Conservation (phyloP, 2,797 vertebrate genomes). For the Eulemur albifrons region DNA sequence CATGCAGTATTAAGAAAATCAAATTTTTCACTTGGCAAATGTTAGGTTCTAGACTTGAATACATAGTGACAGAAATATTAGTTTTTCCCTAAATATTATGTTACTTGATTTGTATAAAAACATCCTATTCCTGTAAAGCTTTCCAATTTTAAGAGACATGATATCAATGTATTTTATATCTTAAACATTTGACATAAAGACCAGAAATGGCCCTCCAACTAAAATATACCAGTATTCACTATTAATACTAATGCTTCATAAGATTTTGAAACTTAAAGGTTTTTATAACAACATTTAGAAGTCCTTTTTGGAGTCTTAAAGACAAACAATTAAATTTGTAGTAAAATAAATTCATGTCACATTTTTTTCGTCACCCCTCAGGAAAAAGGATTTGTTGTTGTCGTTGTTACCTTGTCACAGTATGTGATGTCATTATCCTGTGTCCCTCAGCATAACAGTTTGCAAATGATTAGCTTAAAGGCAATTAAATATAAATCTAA, state of each 20-base stretch:
- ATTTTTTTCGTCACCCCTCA: constrained; percentile 51
- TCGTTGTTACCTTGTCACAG: constrained; percentile 63
- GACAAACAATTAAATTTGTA: constrained; percentile 53
- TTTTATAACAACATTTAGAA: background rate
- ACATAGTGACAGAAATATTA: background rate
- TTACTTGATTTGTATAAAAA: background rate
- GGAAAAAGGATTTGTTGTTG: background rate
- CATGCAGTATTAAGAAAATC: background rate
- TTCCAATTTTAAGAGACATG: background rate
- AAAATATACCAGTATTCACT: background rate
- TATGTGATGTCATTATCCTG: constrained; percentile 69
- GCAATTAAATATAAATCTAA: constrained; percentile 73
- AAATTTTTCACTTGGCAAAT: background rate
- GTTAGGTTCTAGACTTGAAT: background rate
- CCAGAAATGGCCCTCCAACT: background rate
- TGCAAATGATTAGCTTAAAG: constrained; percentile 76
- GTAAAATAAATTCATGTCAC: background rate
- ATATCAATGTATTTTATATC: background rate
- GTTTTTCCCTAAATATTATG: background rate
- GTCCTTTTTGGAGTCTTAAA: constrained; percentile 25
- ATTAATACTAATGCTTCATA: background rate
- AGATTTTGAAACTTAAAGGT: background rate
- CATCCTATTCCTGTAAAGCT: background rate
- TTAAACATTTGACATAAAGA: constrained; percentile 10
- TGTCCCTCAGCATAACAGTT: constrained; percentile 68